A percentile compares a stretch with the other conserved stretches of the same genome.
Evolutionary conservation across 2,888 invertebrate species (phyloP).

Genomic region (Abscondita cerata): DNA sequence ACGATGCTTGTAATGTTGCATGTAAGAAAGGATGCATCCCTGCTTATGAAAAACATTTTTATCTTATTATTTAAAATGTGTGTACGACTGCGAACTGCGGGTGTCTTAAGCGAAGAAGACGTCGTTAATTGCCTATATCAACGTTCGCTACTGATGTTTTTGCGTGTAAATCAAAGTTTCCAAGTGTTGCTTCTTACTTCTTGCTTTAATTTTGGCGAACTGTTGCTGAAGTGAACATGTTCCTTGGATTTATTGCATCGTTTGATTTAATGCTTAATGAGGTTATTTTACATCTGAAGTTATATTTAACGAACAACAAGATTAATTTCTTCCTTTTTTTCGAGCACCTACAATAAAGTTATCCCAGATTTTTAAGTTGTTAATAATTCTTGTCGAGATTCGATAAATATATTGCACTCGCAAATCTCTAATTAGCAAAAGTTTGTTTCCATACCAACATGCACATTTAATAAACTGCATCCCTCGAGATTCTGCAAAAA

Average conservation of each 20-base stretch:
- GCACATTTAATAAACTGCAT: slow-evolving; percentile 35
- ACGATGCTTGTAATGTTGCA: slow-evolving; percentile 33
- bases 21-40: neutral
- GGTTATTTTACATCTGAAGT: slow-evolving; percentile 45
- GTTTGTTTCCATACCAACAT: slow-evolving; percentile 28
- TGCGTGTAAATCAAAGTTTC: slow-evolving; percentile 46
- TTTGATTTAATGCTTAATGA: slow-evolving; percentile 49
- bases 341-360: no score
- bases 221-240: slow-evolving; percentile 52
- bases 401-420: slow-evolving; percentile 5
- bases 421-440: slow-evolving; percentile 27
- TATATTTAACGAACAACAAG: slow-evolving; percentile 19
- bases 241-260: slow-evolving; percentile 44
- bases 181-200: slow-evolving; percentile 47
- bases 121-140: slow-evolving; percentile 18
- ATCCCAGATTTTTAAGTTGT: no score
- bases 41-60: neutral
- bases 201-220: slow-evolving; percentile 48
- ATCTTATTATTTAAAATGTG: no score
- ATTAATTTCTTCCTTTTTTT: slow-evolving; percentile 6
- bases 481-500: slow-evolving; percentile 34
- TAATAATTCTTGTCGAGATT: no score
- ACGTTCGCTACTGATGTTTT: slow-evolving; percentile 32
- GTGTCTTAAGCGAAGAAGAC: slow-evolving; percentile 8
- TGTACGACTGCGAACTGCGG: neutral